Evolutionary conservation across 53 echinoderm and acorn worm species (phyloP).

Genomic region (Paracentrotus lividus): DNA sequence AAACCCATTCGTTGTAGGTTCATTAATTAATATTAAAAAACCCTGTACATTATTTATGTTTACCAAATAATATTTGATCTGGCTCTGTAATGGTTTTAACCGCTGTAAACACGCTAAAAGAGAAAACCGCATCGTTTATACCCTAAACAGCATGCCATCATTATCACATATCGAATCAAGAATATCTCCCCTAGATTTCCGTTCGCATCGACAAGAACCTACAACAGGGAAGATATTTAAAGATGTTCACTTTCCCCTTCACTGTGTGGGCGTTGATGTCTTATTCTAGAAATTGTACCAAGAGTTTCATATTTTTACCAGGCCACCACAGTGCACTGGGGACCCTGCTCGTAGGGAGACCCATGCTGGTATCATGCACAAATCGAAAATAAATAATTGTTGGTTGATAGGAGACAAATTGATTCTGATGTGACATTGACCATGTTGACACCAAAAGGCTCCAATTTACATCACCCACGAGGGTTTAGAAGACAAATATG

Average conservation of each 20-base stretch:
- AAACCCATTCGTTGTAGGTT: not conserved
- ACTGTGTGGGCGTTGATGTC: conserved; percentile 26
- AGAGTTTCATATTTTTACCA: not conserved
- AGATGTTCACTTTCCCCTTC: conserved; percentile 28
- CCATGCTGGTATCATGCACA: conserved; percentile 37
- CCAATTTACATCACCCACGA: conserved; percentile 67
- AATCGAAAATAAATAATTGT: conserved; percentile 52
- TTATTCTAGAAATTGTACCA: not conserved
- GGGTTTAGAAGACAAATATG: not conserved
- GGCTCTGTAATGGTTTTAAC: not conserved
- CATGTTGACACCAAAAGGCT: conserved; percentile 57
- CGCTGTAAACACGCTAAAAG: not conserved
- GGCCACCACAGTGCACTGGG: not conserved
- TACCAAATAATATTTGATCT: not conserved
- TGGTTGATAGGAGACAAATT: conserved; percentile 61
- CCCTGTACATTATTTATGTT: not conserved
- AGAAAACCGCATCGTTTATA: conserved; percentile 25
- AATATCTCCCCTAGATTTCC: conserved; percentile 36
- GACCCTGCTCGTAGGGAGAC: not conserved
- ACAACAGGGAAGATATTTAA: conserved; percentile 4
- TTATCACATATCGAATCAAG: conserved; percentile 22
- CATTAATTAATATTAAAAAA: not conserved
- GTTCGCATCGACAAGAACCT: not conserved
- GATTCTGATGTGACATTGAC: conserved; percentile 69
- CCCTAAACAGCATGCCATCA: conserved; percentile 1